phyloP scores from a whole-genome alignment of 2,113 vertebrate species.

The Platysteira castanea region DNA sequence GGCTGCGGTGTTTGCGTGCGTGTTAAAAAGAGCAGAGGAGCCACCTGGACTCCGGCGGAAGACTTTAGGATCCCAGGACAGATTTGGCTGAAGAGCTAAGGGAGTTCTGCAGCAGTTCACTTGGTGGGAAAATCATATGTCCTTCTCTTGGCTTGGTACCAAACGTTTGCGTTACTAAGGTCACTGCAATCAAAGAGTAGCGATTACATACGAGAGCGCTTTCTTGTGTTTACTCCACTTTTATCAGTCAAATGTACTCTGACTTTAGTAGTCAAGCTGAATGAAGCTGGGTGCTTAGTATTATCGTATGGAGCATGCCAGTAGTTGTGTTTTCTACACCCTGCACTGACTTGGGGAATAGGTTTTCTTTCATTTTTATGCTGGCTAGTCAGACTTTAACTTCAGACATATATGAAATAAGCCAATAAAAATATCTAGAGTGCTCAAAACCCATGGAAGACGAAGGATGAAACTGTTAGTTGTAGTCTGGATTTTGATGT shows the following conservation, averaged over 20 bases:
- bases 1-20: background rate
- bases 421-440: background rate
- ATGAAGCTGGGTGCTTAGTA: background rate
- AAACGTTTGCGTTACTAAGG: background rate
- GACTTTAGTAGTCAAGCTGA: background rate
- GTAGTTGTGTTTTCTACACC: background rate
- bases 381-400: background rate
- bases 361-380: background rate
- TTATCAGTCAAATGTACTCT: background rate
- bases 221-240: background rate
- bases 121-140: constrained; percentile 52
- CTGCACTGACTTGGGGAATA: background rate
- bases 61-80: background rate
- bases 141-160: background rate
- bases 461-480: background rate
- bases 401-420: background rate
- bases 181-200: background rate
- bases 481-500: background rate
- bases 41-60: background rate
- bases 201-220: background rate
- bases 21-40: background rate
- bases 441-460: background rate
- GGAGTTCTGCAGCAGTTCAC: constrained; percentile 17
- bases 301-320: background rate
- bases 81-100: background rate